These are phyloP conservation scores for Zaprionus taronus DNA, from an alignment of 1,140 invertebrate species.

Conservation along the genomic window DNA sequence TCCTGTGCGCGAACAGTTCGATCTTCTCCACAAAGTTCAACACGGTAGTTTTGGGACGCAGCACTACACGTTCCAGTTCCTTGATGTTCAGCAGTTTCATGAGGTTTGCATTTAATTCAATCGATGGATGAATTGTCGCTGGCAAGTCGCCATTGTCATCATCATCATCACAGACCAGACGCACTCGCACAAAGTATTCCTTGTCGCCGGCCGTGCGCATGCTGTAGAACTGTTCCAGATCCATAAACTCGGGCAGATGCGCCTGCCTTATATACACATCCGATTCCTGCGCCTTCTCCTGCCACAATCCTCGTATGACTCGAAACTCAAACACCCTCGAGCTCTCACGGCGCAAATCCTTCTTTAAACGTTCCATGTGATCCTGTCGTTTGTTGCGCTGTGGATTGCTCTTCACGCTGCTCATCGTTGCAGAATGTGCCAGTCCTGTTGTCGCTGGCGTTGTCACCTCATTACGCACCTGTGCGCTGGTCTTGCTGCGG, in stretches of 20 bases:
- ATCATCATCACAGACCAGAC: slow-evolving; percentile 53
- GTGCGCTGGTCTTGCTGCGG: slow-evolving; percentile 71
- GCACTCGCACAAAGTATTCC: slow-evolving; percentile 80
- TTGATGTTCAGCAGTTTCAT: slow-evolving; percentile 79
- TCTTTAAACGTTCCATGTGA: slow-evolving; percentile 76
- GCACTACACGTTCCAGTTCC: slow-evolving; percentile 71
- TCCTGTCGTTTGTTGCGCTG: slow-evolving; percentile 71
- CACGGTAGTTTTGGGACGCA: slow-evolving; percentile 73
- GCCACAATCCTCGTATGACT: slow-evolving; percentile 72
- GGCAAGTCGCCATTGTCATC: slow-evolving; percentile 50
- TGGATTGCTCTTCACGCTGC: slow-evolving; percentile 61
- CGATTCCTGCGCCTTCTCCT: slow-evolving; percentile 74
- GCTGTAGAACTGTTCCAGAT: slow-evolving; percentile 72
- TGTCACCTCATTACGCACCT: slow-evolving; percentile 49
- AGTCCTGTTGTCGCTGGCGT: slow-evolving; percentile 25
- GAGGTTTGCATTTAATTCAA: slow-evolving; percentile 79
- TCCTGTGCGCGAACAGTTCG: slow-evolving; percentile 85
- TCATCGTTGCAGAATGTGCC: slow-evolving; percentile 65
- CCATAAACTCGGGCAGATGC: slow-evolving; percentile 77
- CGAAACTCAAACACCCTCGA: slow-evolving; percentile 73
- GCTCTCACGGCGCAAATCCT: slow-evolving; percentile 72
- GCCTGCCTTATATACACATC: slow-evolving; percentile 74
- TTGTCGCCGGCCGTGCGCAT: slow-evolving; percentile 70
- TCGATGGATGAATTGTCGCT: slow-evolving; percentile 72
- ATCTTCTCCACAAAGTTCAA: slow-evolving; percentile 85